These are phyloP conservation scores for Lagocephalus sceleratus DNA, from an alignment of 2,797 vertebrate species.

Conservation along the genomic window DNA sequence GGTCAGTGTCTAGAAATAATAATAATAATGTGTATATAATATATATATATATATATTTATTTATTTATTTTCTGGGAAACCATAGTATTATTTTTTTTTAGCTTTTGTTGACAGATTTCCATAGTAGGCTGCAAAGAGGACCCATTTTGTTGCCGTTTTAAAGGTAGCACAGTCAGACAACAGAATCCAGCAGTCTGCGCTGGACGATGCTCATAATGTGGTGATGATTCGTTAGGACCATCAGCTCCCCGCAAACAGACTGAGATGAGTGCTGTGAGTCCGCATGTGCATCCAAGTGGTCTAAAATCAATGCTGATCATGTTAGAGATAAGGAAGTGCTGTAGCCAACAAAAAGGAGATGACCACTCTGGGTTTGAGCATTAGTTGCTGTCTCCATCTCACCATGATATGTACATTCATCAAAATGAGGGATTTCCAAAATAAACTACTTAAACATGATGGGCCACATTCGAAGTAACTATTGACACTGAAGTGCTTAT, in stretches of 20 bases:
- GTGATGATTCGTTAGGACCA: constrained; percentile 35
- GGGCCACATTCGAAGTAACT: too few species aligned
- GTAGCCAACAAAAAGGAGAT: constrained; percentile 53
- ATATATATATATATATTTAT: not conserved
- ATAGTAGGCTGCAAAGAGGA: constrained; percentile 25
- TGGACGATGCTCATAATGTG: constrained; percentile 26
- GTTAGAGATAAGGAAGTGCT: constrained; percentile 55
- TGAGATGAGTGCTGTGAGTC: constrained; percentile 38
- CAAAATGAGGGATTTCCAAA: constrained; percentile 19
- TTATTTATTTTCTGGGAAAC: constrained; percentile 8
- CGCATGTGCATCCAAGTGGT: constrained; percentile 58
- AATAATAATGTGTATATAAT: too few species aligned
- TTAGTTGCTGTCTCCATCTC: constrained; percentile 31
- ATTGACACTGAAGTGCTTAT: too few species aligned
- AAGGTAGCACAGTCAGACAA: not conserved
- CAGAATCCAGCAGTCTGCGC: constrained; percentile 33
- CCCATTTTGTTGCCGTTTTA: too few species aligned
- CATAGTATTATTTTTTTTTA: constrained; percentile 27
- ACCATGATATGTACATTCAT: constrained; percentile 31
- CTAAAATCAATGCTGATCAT: constrained; percentile 68
- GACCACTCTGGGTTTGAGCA: constrained; percentile 34
- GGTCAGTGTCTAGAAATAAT: not conserved
- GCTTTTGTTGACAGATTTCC: constrained; percentile 52
- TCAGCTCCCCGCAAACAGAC: constrained; percentile 38
- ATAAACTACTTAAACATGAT: too few species aligned